A percentile compares a stretch with the other conserved stretches of the same genome.
phyloP scores from a whole-genome alignment of 2,888 invertebrate genomes.

The Cremastobaeus sp. region DNA sequence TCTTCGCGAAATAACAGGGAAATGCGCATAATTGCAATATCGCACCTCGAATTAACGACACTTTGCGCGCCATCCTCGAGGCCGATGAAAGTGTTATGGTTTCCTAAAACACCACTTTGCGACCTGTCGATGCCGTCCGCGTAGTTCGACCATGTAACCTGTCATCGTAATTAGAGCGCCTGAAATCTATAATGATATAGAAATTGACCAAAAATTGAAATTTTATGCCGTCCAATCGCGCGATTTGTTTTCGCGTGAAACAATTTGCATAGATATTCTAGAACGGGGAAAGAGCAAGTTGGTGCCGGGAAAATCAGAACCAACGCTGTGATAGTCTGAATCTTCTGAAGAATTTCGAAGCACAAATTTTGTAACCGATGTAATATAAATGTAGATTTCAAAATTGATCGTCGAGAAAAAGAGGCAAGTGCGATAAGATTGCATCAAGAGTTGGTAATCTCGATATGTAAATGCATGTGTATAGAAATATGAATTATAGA shows the following conservation, averaged over 20 bases:
- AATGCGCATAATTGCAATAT: slow-evolving; percentile 39
- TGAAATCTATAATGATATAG: too few relatives aligned
- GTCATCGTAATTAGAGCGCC: too few relatives aligned
- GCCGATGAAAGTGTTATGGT: slow-evolving; percentile 35
- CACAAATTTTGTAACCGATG: slow-evolving; percentile 5
- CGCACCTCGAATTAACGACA: slow-evolving; percentile 46
- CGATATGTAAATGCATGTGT: slow-evolving; percentile 41
- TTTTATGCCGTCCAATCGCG: too few relatives aligned
- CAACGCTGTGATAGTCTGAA: slow-evolving; percentile 14
- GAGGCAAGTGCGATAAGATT: background rate
- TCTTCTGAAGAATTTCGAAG: background rate
- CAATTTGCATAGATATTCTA: too few relatives aligned
- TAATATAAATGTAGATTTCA: background rate
- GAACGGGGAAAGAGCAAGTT: too few relatives aligned
- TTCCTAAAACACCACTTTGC: too few relatives aligned
- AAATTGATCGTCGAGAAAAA: slow-evolving; percentile 16
- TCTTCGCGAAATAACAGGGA: slow-evolving; percentile 33
- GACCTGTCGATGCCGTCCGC: too few relatives aligned
- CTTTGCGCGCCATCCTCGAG: slow-evolving; percentile 29
- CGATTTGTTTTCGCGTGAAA: too few relatives aligned
- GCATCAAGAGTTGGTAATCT: slow-evolving; percentile 18
- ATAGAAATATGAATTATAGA: slow-evolving; percentile 27
- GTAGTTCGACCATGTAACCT: too few relatives aligned
- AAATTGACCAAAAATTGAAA: too few relatives aligned
- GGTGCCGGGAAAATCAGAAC: slow-evolving; percentile 16